phyloP scores from a whole-genome alignment of 1,140 invertebrate genomes.

The Ptiloglossa arizonensis region DNA sequence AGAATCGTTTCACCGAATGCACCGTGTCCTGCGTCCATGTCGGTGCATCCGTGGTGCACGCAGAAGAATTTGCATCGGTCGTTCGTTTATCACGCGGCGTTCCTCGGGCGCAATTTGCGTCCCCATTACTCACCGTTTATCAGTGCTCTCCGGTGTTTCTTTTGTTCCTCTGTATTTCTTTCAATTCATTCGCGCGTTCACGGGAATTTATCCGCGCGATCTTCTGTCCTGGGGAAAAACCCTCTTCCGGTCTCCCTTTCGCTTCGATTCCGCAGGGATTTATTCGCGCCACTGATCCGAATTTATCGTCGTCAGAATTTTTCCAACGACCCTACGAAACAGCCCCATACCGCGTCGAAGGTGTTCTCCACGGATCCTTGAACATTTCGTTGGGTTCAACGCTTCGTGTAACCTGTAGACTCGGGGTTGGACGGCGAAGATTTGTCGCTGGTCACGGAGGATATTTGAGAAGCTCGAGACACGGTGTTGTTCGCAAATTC shows the following conservation, averaged over 20 bases:
- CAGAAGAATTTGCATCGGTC: conserved; percentile 50
- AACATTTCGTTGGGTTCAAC: background rate
- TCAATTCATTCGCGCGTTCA: background rate
- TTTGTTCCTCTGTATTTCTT: conserved; percentile 24
- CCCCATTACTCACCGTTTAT: conserved; percentile 66
- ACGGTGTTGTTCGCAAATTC: no score
- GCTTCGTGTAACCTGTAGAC: background rate
- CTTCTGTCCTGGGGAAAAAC: background rate
- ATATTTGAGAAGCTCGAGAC: no score
- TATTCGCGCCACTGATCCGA: conserved; percentile 26
- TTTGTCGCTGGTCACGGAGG: no score
- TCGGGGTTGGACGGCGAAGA: no score
- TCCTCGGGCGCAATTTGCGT: conserved; percentile 55
- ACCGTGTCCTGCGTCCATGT: background rate
- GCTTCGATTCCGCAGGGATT: conserved; percentile 34
- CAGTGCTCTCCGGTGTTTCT: conserved; percentile 35
- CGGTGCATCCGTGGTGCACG: conserved; percentile 17
- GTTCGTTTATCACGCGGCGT: conserved; percentile 48
- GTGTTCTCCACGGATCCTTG: background rate
- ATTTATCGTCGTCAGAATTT: conserved; percentile 36
- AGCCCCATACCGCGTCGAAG: background rate
- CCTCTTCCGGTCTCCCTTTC: background rate
- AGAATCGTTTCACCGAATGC: conserved; percentile 13
- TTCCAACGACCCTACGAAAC: background rate
- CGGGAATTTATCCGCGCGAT: background rate